Percentiles rank a stretch among this genome's conserved stretches.
phyloP scores from a whole-genome alignment of 2,113 vertebrate species.

The Ceratotherium simum region DNA sequence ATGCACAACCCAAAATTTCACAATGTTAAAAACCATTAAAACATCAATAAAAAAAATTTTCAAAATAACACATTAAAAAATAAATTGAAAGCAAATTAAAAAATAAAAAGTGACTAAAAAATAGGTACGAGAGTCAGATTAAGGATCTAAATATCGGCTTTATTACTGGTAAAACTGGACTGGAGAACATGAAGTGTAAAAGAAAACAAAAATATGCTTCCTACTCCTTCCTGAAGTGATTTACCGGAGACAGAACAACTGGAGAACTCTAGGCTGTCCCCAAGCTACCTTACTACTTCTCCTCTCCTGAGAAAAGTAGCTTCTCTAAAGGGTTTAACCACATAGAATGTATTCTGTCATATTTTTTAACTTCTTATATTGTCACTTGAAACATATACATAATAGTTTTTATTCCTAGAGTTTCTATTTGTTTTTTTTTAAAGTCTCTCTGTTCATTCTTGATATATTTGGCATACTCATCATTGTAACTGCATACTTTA shows the following conservation, averaged over 20 bases:
- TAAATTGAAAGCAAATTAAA: background rate
- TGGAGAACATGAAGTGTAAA: background rate
- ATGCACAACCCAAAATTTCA: no score
- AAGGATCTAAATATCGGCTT: background rate
- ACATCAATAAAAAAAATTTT: no score
- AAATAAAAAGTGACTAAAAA: constrained; percentile 18
- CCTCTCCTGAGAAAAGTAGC: background rate
- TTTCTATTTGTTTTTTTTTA: background rate
- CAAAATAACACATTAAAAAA: background rate
- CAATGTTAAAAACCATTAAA: no score
- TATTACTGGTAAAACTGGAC: background rate
- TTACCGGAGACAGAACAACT: background rate
- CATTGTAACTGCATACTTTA: background rate
- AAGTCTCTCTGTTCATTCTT: background rate
- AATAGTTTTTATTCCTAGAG: background rate
- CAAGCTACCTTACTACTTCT: background rate
- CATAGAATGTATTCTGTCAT: background rate
- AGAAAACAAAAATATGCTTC: background rate
- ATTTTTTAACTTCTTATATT: background rate
- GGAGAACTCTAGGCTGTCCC: background rate
- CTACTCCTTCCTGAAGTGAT: background rate
- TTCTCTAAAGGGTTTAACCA: background rate
- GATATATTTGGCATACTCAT: background rate
- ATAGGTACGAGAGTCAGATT: background rate
- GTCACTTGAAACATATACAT: background rate